Evolutionary conservation across 2,888 invertebrate genomes (phyloP), one percentile per base, ranked within the genome.

Genomic region (Elgonia sp.): DNA sequence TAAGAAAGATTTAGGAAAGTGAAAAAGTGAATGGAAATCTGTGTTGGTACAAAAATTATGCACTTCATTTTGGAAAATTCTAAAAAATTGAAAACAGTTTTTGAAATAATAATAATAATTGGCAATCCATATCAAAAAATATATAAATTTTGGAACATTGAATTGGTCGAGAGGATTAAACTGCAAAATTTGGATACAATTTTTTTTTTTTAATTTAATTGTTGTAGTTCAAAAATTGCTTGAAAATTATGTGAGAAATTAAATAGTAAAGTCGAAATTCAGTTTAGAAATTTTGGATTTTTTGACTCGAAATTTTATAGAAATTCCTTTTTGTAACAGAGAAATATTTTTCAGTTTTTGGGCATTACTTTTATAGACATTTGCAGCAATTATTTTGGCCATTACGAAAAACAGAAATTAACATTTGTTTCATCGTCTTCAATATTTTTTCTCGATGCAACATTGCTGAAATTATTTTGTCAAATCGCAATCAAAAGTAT

Each of bases 41-140:
- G 29, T 46, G 10, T 1, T 46, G 8, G 14, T 14, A 46, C 10
- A 10, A 46, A 46, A 46, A 46, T 50, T 69, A 20, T 21, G 67
- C 69, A 69, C 50, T 50, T n/a, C 50, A 69, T 29, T 29, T 29
- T 14, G 8, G 20, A 60, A 60, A 60, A 60, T 60, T 10, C 29
- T 2, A 12, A 0, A 39, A 8, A n/a, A 53, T n/a, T 42, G 0
- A 14, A 53, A 29, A 29, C 53, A 70, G 70, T 16, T 70, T 39
- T 60, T 62, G 42, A 29, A 29, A 29, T 29, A 29, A 29, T 42
- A 60, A 42, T 75, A 75, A 29, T n/a, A 42, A 75, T 62, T 75
- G 73, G 55, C 73, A 42, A 75, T 75, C 62, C 60, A 62, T 40
- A 42, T 60, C 0, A n/a, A 29, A 62, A 75, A 50, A 55, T 70